A percentile compares a stretch with the other conserved stretches of the same genome.
phyloP scores from a whole-genome alignment of 2,888 invertebrate genomes.

The Smittia sp. region DNA sequence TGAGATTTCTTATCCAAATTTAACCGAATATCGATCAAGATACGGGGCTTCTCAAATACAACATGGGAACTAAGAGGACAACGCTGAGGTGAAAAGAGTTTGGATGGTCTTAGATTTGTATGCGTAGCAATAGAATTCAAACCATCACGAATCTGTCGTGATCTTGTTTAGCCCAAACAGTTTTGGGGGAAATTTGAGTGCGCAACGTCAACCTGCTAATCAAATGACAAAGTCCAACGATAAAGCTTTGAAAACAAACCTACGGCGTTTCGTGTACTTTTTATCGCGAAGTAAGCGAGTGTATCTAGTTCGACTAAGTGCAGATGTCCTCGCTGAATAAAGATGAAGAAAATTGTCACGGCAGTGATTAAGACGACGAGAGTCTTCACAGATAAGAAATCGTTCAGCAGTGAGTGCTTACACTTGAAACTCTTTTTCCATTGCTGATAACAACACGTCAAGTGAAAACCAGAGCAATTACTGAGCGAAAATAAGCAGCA shows the following conservation, averaged over 20 bases:
- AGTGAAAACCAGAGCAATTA: neutral
- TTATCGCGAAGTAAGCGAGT: conserved; percentile 1
- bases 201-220: conserved; percentile 1
- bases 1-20: no score
- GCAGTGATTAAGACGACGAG: neutral
- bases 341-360: neutral
- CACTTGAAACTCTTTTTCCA: neutral
- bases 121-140: no score
- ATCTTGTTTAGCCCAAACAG: neutral
- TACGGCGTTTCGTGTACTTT: neutral
- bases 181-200: neutral
- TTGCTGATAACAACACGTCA: neutral
- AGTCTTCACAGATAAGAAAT: neutral
- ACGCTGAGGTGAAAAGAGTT: no score
- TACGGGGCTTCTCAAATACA: no score
- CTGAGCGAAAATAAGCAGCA: neutral
- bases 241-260: neutral
- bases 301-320: neutral
- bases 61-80: no score
- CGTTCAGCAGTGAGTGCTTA: neutral
- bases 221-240: neutral
- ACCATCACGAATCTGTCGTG: no score
- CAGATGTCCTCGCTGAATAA: neutral
- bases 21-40: no score
- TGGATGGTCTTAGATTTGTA: no score